Conservation (phyloP, 2,888 invertebrate species). For the Tribolium freemani region DNA sequence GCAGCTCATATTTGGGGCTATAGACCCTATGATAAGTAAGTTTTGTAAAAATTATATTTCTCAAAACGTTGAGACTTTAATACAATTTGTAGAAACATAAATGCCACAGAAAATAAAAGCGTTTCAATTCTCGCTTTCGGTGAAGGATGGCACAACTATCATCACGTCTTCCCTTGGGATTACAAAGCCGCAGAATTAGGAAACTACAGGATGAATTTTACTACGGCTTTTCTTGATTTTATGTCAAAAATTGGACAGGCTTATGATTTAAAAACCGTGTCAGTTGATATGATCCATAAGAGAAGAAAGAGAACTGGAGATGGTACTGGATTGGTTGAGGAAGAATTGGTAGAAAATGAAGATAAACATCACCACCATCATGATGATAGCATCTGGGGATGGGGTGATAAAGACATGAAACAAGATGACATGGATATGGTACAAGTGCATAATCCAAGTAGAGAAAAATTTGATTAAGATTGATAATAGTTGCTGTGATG, state of each 20-base stretch:
- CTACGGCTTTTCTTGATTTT: constrained; percentile 83
- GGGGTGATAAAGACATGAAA: constrained; percentile 84
- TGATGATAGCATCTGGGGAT: constrained; percentile 78
- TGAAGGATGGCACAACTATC: constrained; percentile 96
- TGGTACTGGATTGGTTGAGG: constrained; percentile 32
- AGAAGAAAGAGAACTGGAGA: constrained; percentile 71
- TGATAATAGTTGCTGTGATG: not conserved
- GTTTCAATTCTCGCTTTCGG: constrained; percentile 84
- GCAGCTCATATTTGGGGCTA: constrained; percentile 87
- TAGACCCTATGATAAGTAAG: constrained; percentile 81
- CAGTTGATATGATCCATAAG: constrained; percentile 77
- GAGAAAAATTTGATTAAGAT: not conserved
- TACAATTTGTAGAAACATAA: constrained; percentile 26
- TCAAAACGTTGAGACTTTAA: not conserved
- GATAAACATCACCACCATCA: constrained; percentile 1
- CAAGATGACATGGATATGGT: constrained; percentile 72
- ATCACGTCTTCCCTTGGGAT: constrained; percentile 94
- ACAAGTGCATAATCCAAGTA: not conserved
- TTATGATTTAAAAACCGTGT: constrained; percentile 87
- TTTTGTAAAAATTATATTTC: not conserved
- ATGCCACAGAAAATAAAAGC: constrained; percentile 23
- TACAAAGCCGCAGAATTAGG: constrained; percentile 91
- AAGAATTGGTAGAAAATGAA: not conserved
- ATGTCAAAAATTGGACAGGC: constrained; percentile 89
- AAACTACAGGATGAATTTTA: constrained; percentile 79